A percentile compares a stretch with the other conserved stretches of the same genome.
Evolutionary conservation across 2,888 invertebrate genomes (phyloP).

Genomic region (Melanostoma mellinum): DNA sequence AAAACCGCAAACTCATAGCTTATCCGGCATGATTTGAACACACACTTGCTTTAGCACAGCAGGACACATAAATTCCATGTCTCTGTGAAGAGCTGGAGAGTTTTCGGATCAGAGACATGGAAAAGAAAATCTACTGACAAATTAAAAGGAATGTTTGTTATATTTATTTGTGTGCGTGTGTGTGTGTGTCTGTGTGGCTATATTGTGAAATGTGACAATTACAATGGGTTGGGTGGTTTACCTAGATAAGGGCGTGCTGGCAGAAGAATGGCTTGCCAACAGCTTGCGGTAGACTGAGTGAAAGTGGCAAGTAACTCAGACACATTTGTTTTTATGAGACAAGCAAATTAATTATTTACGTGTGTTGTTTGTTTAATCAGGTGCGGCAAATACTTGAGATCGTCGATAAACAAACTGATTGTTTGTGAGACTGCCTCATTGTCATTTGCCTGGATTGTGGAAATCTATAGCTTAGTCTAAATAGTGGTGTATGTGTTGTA

Average conservation of each 20-base stretch:
- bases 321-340: slow-evolving; percentile 30
- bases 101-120: background rate
- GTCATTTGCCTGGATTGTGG: slow-evolving; percentile 5
- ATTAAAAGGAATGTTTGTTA: slow-evolving; percentile 32
- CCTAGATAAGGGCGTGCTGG: slow-evolving; percentile 18
- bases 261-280: slow-evolving; percentile 14
- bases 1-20: slow-evolving; percentile 56
- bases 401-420: slow-evolving; percentile 31
- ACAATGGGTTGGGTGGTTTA: slow-evolving; percentile 23
- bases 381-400: slow-evolving; percentile 38
- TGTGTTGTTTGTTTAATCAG: slow-evolving; percentile 39
- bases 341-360: slow-evolving; percentile 59
- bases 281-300: slow-evolving; percentile 17
- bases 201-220: slow-evolving; percentile 40
- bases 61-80: slow-evolving; percentile 43
- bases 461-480: background rate
- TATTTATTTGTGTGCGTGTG: slow-evolving; percentile 13
- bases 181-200: slow-evolving; percentile 12
- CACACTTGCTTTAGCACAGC: slow-evolving; percentile 30
- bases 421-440: slow-evolving; percentile 17
- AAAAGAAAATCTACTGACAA: slow-evolving; percentile 51
- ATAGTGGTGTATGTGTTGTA: too few relatives aligned
- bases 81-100: slow-evolving; percentile 2
- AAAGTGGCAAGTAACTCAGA: slow-evolving; percentile 37
- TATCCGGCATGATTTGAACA: slow-evolving; percentile 35